Evolutionary conservation across 2,113 vertebrate species (phyloP).

Genomic region (Daubentonia madagascariensis): DNA sequence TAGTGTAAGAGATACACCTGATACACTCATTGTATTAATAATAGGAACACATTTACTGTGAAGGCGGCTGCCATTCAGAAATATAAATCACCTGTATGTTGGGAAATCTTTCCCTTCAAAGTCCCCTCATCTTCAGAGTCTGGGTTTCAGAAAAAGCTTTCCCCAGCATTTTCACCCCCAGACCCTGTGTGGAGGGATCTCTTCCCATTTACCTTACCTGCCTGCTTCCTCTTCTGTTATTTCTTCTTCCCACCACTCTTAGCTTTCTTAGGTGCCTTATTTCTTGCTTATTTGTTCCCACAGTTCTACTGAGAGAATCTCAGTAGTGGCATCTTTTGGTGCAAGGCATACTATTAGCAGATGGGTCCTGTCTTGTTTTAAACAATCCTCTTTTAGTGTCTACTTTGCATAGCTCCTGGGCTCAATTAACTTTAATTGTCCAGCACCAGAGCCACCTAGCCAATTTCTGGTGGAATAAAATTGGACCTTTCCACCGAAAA

Average conservation of each 20-base stretch:
- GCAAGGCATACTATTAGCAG: conserved; percentile 86
- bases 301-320: conserved; percentile 76
- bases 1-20: neutral
- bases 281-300: conserved; percentile 81
- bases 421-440: conserved; percentile 65
- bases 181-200: conserved; percentile 72
- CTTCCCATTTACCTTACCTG: conserved; percentile 82
- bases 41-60: neutral
- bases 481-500: neutral
- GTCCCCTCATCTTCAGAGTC: neutral
- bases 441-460: neutral
- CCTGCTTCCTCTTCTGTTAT: conserved; percentile 63
- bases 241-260: neutral
- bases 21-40: too few species aligned
- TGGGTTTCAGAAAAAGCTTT: conserved; percentile 51
- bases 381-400: conserved; percentile 73
- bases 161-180: conserved; percentile 59
- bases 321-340: conserved; percentile 65
- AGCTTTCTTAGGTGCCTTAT: conserved; percentile 70
- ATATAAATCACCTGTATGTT: neutral
- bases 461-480: neutral
- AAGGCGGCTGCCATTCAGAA: neutral
- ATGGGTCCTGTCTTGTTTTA: conserved; percentile 77
- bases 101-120: conserved; percentile 54
- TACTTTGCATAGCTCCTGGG: conserved; percentile 59